Evolutionary conservation across 2,113 vertebrate species (phyloP).

Genomic region (Sisor rabdophorus): DNA sequence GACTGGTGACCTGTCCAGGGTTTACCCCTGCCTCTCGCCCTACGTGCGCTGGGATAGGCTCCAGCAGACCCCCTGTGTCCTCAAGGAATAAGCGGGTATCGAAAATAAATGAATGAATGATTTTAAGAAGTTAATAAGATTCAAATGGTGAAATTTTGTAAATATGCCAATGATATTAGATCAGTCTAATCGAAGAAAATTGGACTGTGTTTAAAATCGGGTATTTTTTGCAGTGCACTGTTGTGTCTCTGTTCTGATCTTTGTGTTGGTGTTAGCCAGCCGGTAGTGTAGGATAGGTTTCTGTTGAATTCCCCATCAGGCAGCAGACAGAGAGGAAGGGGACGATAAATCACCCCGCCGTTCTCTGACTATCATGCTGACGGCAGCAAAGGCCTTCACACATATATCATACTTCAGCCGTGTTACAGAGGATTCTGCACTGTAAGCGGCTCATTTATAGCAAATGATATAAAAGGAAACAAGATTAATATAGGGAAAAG

Average conservation of each 20-base stretch:
- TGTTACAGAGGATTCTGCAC: conserved; percentile 4
- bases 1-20: no score
- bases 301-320: neutral
- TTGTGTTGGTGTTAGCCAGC: no score
- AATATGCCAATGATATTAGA: no score
- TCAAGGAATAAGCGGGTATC: no score
- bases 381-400: neutral
- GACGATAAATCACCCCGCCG: neutral
- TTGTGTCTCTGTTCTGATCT: neutral
- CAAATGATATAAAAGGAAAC: conserved; percentile 7
- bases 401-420: neutral
- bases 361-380: conserved; percentile 12
- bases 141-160: no score
- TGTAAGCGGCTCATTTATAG: conserved; percentile 15
- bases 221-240: neutral
- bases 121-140: no score
- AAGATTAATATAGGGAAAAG: conserved; percentile 4
- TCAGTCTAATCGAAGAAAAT: neutral
- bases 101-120: no score
- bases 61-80: no score
- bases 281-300: neutral
- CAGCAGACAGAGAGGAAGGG: neutral
- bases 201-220: neutral
- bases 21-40: no score
- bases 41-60: no score